Conservation (phyloP, 2,888 invertebrate genomes). For the Protophormia terraenovae region DNA sequence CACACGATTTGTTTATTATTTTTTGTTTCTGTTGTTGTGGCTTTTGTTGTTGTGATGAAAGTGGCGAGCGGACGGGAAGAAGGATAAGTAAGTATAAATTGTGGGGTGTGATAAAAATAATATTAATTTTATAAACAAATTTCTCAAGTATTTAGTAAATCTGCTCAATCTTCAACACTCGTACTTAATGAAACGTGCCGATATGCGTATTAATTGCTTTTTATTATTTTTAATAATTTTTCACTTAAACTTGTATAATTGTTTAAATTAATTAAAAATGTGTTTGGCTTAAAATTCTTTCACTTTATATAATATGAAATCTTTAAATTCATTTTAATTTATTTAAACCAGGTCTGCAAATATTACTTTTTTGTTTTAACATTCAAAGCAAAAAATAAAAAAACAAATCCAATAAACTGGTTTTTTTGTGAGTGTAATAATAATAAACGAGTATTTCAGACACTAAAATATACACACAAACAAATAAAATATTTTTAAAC, state of each 20-base stretch:
- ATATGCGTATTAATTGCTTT: slow-evolving; percentile 48
- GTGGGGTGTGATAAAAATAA: slow-evolving; percentile 34
- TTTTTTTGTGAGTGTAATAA: slow-evolving; percentile 42
- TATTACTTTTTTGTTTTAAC: neutral
- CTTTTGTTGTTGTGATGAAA: neutral
- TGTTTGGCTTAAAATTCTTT: neutral
- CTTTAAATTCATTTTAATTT: neutral
- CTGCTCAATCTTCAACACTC: neutral
- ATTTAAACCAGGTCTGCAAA: slow-evolving; percentile 6
- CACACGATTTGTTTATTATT: slow-evolving; percentile 33
- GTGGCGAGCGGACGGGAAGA: slow-evolving; percentile 2
- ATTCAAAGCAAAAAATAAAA: neutral
- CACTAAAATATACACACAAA: neutral
- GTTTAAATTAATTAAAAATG: neutral
- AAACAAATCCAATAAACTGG: slow-evolving; percentile 40
- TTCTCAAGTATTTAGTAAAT: slow-evolving; percentile 15
- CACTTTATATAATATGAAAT: neutral
- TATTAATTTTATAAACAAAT: slow-evolving; percentile 25
- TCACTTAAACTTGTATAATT: neutral
- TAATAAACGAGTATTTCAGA: neutral
- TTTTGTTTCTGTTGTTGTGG: neutral
- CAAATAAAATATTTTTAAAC: neutral
- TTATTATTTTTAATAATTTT: neutral
- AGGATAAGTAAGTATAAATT: neutral
- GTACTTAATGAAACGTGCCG: slow-evolving; percentile 11